A percentile compares a stretch with the other conserved stretches of the same genome.
Conservation (phyloP, 2,888 invertebrate genomes). For the Liodrosophila aerea region DNA sequence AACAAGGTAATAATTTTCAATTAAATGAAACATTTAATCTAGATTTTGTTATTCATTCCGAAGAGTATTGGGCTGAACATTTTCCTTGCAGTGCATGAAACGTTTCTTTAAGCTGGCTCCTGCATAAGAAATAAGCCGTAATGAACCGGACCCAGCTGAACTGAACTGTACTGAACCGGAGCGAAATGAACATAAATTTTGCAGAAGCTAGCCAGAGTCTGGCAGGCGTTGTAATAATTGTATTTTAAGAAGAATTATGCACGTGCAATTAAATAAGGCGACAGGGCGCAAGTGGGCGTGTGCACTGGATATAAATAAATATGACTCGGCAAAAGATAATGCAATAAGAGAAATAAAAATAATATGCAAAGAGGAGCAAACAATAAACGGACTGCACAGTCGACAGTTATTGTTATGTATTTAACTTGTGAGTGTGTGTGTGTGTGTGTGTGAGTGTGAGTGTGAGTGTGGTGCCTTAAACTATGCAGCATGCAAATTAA, state of each 20-base stretch:
- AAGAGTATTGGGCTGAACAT: too few species aligned
- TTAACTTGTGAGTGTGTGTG: too few species aligned
- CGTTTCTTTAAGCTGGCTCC: constrained; percentile 55
- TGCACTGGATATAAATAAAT: constrained; percentile 53
- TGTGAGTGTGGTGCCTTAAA: constrained; percentile 65
- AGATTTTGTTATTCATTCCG: too few species aligned
- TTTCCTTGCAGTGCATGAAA: constrained; percentile 13
- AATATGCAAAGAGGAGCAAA: constrained; percentile 6
- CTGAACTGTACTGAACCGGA: constrained; percentile 16
- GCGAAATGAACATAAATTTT: constrained; percentile 58
- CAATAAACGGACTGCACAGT: constrained; percentile 10
- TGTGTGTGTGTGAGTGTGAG: too few species aligned
- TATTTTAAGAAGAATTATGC: constrained; percentile 75
- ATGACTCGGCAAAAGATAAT: constrained; percentile 58
- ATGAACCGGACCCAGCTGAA: constrained; percentile 22
- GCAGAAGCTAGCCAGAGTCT: constrained; percentile 31
- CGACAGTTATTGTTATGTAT: constrained; percentile 72
- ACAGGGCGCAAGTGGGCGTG: constrained; percentile 30
- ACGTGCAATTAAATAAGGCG: constrained; percentile 74
- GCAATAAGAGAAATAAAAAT: constrained; percentile 66
- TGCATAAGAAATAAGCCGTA: constrained; percentile 67
- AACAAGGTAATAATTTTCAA: too few species aligned
- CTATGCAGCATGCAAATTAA: constrained; percentile 73
- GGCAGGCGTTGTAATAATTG: constrained; percentile 67
- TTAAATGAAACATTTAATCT: too few species aligned